phyloP scores from a whole-genome alignment of 2,888 invertebrate species.

The Hoplodrina blanda region DNA sequence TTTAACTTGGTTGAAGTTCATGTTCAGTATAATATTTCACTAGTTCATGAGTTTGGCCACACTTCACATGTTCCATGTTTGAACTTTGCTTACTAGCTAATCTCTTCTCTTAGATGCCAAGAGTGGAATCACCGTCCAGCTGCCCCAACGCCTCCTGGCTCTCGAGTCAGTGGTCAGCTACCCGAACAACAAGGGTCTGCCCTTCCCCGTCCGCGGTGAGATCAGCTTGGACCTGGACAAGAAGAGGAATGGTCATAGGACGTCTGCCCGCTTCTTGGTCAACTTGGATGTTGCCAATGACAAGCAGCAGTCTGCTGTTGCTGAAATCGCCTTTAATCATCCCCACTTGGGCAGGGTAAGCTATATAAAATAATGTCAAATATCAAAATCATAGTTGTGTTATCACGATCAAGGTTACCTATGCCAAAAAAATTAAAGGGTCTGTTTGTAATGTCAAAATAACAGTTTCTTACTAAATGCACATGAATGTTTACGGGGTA shows the following conservation, averaged over 20 bases:
- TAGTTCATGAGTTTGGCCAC: too few relatives aligned
- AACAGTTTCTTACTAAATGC: too few relatives aligned
- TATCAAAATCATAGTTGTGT: too few relatives aligned
- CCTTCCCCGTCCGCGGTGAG: slow-evolving; percentile 92
- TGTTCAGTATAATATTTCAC: too few relatives aligned
- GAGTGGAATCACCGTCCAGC: slow-evolving; percentile 90
- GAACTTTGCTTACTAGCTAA: background rate
- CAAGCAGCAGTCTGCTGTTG: slow-evolving; percentile 86
- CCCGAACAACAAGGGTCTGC: slow-evolving; percentile 83
- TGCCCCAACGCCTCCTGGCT: slow-evolving; percentile 93
- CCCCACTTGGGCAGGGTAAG: slow-evolving; percentile 92
- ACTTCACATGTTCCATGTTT: too few relatives aligned
- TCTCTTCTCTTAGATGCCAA: slow-evolving; percentile 74
- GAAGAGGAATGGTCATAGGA: slow-evolving; percentile 93
- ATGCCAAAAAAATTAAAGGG: too few relatives aligned
- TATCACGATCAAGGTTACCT: too few relatives aligned
- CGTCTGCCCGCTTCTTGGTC: slow-evolving; percentile 89
- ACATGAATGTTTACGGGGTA: too few relatives aligned
- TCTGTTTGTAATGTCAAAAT: too few relatives aligned
- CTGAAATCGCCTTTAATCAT: slow-evolving; percentile 92
- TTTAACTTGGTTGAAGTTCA: too few relatives aligned
- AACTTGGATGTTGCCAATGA: slow-evolving; percentile 87
- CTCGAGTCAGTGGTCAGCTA: slow-evolving; percentile 90
- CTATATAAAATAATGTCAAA: background rate
- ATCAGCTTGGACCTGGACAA: slow-evolving; percentile 93